These are phyloP conservation scores for Apodemia duryi DNA, from an alignment of 2,888 invertebrate species.

Conservation along the genomic window DNA sequence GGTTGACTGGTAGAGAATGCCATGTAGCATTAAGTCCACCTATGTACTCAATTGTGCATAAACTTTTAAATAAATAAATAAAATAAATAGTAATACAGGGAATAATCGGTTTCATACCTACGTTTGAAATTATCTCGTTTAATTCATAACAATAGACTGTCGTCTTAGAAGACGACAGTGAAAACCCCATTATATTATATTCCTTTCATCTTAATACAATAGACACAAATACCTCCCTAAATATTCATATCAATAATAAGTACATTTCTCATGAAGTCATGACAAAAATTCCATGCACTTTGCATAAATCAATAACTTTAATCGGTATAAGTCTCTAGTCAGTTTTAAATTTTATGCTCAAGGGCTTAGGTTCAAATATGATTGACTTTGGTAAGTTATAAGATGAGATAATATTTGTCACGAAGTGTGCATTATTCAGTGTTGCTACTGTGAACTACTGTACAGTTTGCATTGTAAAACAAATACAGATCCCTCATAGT, in stretches of 20 bases:
- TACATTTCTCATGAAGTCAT: conserved; percentile 14
- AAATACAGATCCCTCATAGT: conserved; percentile 6
- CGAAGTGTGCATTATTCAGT: conserved; percentile 32
- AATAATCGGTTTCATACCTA: too few species aligned
- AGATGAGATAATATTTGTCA: conserved; percentile 20
- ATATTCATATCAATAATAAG: conserved; percentile 15
- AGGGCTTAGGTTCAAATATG: not conserved
- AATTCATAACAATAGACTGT: too few species aligned
- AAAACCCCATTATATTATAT: too few species aligned
- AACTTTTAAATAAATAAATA: too few species aligned
- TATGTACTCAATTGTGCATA: too few species aligned
- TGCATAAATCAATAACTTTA: conserved; percentile 19
- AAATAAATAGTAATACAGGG: too few species aligned
- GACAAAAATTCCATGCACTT: conserved; percentile 14
- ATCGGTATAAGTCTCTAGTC: not conserved
- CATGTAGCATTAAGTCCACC: too few species aligned
- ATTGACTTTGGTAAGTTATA: not conserved
- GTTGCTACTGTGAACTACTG: conserved; percentile 38
- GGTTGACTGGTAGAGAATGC: too few species aligned
- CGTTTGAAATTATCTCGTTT: too few species aligned
- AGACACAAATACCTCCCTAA: conserved; percentile 19
- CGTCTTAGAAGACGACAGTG: too few species aligned
- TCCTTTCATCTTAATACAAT: conserved; percentile 1
- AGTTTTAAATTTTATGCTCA: not conserved
- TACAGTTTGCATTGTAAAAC: conserved; percentile 18